Evolutionary conservation across 1,140 invertebrate species (phyloP), one percentile per base, ranked within the genome.

Genomic region (Aphelenchoides avenae): DNA sequence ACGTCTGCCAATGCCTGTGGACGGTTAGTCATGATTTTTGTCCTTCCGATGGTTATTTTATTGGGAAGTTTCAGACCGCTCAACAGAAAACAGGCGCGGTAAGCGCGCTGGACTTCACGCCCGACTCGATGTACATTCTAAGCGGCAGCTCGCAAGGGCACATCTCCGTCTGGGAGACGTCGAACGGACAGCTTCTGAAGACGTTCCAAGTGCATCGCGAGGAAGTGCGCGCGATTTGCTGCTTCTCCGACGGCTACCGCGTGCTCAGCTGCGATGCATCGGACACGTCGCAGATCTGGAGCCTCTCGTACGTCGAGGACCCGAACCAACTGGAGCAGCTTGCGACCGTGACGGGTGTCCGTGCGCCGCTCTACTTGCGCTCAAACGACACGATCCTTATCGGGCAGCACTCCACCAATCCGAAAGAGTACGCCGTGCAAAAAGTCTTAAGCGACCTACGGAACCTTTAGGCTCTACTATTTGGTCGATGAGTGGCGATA

Each of bases 71-170:
- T 22, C 42, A 59, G 57, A 64, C 60, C 7, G 27, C 58, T 13
- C 64, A 68, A 30, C 66, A 70, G 47, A 69, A 66, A n/a, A 64
- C 40, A 26, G 63, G 65, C 15, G 22, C 56, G 9, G 62, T 68
- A 0, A 68, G 56, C n/a, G 68, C 65, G 24, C 27, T 68, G 4
- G 46, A 48, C 18, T 68, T 68, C 43, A 66, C 66, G 2, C 22
- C 36, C 7, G 65, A 68, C 41, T 70, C 66, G n/a, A 37, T 71
- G 11, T 58, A 39, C 15, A 30, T 68, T 26, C 34, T 71, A 26
- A 48, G 57, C 37, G 65, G 65, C 20, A 66, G 29, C 39, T 31
- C 50, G 18, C 44, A 71, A 30, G 65, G 65, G 13, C 40, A 26
- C 26, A 43, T 68, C 20, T 52, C 69, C 13, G 27, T 68, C 39